Evolutionary conservation across 2,797 vertebrate species (phyloP).

Genomic region (Eptatretus atami): DNA sequence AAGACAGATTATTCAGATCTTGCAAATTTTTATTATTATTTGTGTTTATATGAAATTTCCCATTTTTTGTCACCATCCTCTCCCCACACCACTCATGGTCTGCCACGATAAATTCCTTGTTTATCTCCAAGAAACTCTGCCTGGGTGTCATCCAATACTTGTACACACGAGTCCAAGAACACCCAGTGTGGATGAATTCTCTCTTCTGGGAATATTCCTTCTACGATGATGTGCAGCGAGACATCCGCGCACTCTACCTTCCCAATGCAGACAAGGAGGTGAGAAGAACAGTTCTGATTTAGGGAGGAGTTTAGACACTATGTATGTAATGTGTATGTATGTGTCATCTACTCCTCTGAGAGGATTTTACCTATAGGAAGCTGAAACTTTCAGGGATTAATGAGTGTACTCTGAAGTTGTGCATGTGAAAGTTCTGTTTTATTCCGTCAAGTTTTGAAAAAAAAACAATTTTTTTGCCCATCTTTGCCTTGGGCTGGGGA

Average conservation of each 20-base stretch:
- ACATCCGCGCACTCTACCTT: slow-evolving; percentile 65
- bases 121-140: slow-evolving; percentile 42
- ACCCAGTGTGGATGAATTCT: slow-evolving; percentile 80
- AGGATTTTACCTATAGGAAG: too few relatives aligned
- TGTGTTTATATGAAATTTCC: slow-evolving; percentile 10
- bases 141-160: slow-evolving; percentile 81
- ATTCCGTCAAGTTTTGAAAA: too few relatives aligned
- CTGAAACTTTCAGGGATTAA: too few relatives aligned
- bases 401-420: too few relatives aligned
- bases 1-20: slow-evolving; percentile 8
- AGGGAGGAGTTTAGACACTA: neutral
- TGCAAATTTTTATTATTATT: slow-evolving; percentile 9
- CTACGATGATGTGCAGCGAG: slow-evolving; percentile 67
- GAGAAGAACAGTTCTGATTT: neutral
- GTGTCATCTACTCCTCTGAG: too few relatives aligned
- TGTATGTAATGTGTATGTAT: too few relatives aligned
- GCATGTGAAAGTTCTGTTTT: too few relatives aligned
- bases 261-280: slow-evolving; percentile 25
- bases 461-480: too few relatives aligned
- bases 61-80: slow-evolving; percentile 9
- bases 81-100: neutral
- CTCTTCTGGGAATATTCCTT: slow-evolving; percentile 96
- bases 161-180: slow-evolving; percentile 86
- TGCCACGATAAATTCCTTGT: slow-evolving; percentile 7
- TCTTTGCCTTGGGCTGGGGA: too few relatives aligned